Conservation (phyloP, 2,113 vertebrate genomes). For the Todiramphus saurophagus region DNA sequence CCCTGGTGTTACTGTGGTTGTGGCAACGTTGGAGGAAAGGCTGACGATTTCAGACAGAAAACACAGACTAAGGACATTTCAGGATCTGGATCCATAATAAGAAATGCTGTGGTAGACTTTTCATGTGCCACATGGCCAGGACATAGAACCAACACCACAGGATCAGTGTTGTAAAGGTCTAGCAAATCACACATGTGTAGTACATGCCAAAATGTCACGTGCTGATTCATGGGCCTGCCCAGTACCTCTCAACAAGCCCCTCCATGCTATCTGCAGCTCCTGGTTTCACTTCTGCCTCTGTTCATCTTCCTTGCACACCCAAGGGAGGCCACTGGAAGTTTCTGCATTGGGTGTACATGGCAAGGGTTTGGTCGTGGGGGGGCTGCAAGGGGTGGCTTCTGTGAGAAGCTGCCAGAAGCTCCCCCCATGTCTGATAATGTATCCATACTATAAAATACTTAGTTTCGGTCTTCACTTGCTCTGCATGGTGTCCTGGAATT, state of each 20-base stretch:
- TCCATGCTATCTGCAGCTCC: neutral
- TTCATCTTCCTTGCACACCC: neutral
- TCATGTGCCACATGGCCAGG: neutral
- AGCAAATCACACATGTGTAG: neutral
- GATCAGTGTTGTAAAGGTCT: neutral
- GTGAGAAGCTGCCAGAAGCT: neutral
- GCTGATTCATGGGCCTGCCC: neutral
- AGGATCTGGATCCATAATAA: neutral
- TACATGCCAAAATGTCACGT: neutral
- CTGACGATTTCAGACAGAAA: neutral
- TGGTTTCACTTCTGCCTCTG: neutral
- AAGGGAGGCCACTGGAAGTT: neutral
- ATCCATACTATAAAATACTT: neutral
- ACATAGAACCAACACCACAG: neutral
- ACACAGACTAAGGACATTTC: neutral
- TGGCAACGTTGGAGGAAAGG: neutral
- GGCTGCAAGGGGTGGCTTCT: neutral
- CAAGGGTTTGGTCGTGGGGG: neutral
- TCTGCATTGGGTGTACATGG: neutral
- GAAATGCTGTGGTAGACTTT: neutral
- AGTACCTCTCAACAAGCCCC: rapidly evolving
- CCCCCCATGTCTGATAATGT: neutral
- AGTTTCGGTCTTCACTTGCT: neutral
- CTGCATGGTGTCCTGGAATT: neutral
- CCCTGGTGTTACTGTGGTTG: neutral